Evolutionary conservation across 1,140 invertebrate species (phyloP).

Genomic region (Drosophila sulfurigaster): DNA sequence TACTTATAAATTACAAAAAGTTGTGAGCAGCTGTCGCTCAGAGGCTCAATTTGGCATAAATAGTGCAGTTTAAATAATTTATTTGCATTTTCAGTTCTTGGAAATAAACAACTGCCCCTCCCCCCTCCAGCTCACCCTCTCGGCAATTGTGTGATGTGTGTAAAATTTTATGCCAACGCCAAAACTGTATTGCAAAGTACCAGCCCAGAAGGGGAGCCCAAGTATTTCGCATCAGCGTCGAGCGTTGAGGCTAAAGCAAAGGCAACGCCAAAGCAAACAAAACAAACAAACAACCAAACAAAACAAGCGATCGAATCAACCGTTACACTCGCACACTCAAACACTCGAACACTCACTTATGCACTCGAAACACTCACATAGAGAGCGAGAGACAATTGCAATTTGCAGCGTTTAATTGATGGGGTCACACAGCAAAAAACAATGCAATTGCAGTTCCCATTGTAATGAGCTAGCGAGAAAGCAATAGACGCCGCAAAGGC

Average conservation of each 20-base stretch:
- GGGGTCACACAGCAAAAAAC: conserved; percentile 33
- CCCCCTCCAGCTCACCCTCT: not conserved
- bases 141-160: conserved; percentile 4
- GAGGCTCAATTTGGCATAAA: too few relatives aligned
- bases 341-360: conserved; percentile 21
- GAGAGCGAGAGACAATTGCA: conserved; percentile 16
- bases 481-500: too few relatives aligned
- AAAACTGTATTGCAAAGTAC: conserved; percentile 51
- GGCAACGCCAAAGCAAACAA: conserved; percentile 39
- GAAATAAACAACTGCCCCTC: not conserved
- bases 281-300: conserved; percentile 32
- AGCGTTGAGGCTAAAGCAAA: conserved; percentile 10
- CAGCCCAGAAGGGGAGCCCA: not conserved
- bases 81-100: conserved; percentile 6
- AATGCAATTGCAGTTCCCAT: conserved; percentile 56
- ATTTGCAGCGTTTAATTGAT: conserved; percentile 67
- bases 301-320: conserved; percentile 59
- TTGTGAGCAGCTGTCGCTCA: too few relatives aligned
- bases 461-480: conserved; percentile 20
- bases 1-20: too few relatives aligned
- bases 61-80: conserved; percentile 1
- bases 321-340: conserved; percentile 27
- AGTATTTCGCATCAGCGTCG: not conserved
- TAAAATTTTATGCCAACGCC: conserved; percentile 41
- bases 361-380: conserved; percentile 10